A percentile compares a stretch with the other conserved stretches of the same genome.
phyloP scores from a whole-genome alignment of 2,888 invertebrate genomes.

The Leptinotarsa juncta region DNA sequence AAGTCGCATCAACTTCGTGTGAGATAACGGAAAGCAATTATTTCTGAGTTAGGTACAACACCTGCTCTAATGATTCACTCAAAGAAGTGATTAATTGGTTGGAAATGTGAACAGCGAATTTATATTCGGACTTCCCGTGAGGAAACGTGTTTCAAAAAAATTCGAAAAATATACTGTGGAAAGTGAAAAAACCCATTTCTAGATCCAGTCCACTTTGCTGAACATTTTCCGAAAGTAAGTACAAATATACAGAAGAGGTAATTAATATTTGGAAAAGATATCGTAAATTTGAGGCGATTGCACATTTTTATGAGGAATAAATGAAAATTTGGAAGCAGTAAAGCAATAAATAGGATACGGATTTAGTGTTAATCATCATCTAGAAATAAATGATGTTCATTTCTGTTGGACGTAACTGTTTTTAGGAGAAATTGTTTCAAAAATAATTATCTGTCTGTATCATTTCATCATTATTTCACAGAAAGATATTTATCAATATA shows the following conservation, averaged over 20 bases:
- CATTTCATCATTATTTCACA: no score
- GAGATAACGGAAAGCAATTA: not conserved
- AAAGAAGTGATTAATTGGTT: not conserved
- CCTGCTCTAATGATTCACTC: not conserved
- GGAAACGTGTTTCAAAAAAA: not conserved
- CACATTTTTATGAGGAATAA: not conserved
- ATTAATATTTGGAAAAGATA: not conserved
- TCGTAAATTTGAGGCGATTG: not conserved
- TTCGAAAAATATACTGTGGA: not conserved
- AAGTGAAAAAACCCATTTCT: not conserved
- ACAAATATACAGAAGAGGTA: not conserved
- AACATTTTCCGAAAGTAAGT: no score
- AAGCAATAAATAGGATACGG: not conserved
- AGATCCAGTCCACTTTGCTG: no score
- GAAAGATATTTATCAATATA: no score
- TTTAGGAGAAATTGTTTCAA: no score
- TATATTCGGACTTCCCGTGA: not conserved
- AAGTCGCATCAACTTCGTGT: not conserved
- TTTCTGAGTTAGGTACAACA: not conserved
- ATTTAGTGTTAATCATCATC: not conserved
- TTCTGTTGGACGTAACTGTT: no score
- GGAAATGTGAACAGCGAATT: not conserved
- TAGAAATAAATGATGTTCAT: not conserved
- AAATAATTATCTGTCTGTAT: no score
- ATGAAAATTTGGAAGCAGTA: not conserved